Conservation (phyloP, 1,140 invertebrate genomes). For the Lordiphosa mommai region DNA sequence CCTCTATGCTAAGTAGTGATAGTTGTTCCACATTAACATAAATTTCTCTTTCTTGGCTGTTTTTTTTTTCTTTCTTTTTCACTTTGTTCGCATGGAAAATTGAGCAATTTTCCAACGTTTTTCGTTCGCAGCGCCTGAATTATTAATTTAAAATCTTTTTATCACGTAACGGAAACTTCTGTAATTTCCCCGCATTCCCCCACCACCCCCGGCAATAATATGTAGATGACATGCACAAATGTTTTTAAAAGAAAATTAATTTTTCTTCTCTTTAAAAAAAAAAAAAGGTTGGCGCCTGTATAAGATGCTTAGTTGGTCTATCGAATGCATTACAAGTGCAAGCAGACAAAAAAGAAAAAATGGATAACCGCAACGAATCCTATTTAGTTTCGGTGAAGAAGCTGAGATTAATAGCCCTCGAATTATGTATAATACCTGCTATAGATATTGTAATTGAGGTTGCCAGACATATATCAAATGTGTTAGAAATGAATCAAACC, state of each 20-base stretch:
- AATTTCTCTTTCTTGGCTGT: slow-evolving; percentile 58
- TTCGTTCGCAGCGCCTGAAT: slow-evolving; percentile 35
- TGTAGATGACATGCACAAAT: slow-evolving; percentile 41
- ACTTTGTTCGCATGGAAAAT: slow-evolving; percentile 63
- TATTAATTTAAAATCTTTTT: slow-evolving; percentile 62
- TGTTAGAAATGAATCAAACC: neutral
- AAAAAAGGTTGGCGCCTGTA: too few species aligned
- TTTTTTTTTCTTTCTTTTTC: slow-evolving; percentile 29
- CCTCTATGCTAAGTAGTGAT: slow-evolving; percentile 57
- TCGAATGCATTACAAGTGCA: too few species aligned
- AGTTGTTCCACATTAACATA: slow-evolving; percentile 71
- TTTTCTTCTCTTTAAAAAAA: too few species aligned
- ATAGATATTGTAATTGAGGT: slow-evolving; percentile 32
- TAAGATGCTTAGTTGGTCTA: neutral
- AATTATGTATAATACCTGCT: slow-evolving; percentile 23
- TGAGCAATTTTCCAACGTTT: slow-evolving; percentile 73
- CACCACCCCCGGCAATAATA: slow-evolving; percentile 33
- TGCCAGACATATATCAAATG: neutral
- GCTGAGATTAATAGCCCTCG: too few species aligned
- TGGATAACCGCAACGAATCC: slow-evolving; percentile 23
- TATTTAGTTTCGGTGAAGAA: slow-evolving; percentile 17
- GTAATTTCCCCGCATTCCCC: slow-evolving; percentile 8
- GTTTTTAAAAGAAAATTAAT: neutral
- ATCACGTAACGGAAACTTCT: slow-evolving; percentile 52
- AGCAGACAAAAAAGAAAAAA: slow-evolving; percentile 17